These are phyloP conservation scores for Chionomys nivalis DNA, from an alignment of 2,113 vertebrate species.

Conservation along the genomic window DNA sequence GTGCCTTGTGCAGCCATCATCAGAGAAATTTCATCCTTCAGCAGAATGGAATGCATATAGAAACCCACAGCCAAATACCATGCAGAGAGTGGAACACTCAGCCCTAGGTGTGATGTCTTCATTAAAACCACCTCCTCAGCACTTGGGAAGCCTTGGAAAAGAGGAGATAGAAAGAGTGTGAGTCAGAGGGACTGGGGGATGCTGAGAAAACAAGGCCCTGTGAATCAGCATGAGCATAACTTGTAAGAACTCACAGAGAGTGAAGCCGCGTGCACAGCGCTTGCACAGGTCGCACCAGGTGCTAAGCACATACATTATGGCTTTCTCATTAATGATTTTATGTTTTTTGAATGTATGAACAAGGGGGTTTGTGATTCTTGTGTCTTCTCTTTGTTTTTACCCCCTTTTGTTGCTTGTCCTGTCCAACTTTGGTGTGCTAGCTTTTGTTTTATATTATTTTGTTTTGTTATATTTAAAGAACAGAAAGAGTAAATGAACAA, in stretches of 20 bases:
- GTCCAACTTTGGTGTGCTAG: neutral
- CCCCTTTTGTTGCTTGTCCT: neutral
- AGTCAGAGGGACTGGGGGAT: neutral
- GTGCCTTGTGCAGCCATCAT: neutral
- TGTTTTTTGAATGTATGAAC: neutral
- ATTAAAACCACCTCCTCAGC: neutral
- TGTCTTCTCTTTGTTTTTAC: neutral
- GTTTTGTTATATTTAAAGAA: neutral
- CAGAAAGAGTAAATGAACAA: neutral
- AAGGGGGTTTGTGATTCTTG: neutral
- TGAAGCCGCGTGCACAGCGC: neutral
- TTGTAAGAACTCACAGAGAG: neutral
- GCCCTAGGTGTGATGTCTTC: neutral
- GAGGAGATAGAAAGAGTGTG: neutral
- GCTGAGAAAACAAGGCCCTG: neutral
- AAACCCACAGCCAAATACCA: neutral
- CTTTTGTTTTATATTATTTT: neutral
- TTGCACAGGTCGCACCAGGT: neutral
- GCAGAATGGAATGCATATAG: neutral
- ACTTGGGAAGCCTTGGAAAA: neutral
- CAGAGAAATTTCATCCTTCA: neutral
- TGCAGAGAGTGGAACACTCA: neutral
- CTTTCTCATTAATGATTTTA: neutral
- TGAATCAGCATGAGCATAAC: neutral
- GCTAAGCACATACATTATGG: neutral